Conservation (phyloP, 2,888 invertebrate genomes). For the Drosophila subquinaria region DNA sequence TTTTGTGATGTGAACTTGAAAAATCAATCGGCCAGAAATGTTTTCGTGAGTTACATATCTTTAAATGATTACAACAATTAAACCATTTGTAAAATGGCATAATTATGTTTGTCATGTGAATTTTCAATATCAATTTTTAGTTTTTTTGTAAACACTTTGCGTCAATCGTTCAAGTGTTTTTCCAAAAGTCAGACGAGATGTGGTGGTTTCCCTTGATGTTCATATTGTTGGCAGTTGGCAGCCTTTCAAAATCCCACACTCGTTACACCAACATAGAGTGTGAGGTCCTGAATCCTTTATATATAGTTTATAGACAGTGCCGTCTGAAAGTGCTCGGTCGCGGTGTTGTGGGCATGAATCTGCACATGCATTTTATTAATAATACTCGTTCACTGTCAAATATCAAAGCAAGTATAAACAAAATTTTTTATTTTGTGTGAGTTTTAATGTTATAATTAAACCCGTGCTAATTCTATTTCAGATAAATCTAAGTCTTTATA, state of each 20-base stretch:
- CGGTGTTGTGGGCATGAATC: conserved; percentile 3
- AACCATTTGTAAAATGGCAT: not conserved
- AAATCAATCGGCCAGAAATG: not conserved
- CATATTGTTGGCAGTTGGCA: not conserved
- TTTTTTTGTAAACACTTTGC: not conserved
- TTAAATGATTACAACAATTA: conserved; percentile 1
- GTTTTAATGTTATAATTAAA: too few species aligned
- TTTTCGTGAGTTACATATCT: not conserved
- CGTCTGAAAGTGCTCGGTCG: conserved; percentile 23
- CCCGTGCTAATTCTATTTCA: not conserved
- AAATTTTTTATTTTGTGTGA: too few species aligned
- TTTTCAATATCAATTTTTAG: not conserved
- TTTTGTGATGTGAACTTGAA: not conserved
- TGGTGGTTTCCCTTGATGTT: not conserved
- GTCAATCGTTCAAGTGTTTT: not conserved
- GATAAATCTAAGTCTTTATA: conserved; percentile 20
- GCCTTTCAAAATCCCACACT: not conserved
- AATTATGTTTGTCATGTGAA: not conserved
- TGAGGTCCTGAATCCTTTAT: conserved; percentile 8
- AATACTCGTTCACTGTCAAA: not conserved
- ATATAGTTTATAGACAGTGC: conserved; percentile 3
- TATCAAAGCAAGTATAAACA: not conserved
- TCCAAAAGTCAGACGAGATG: not conserved
- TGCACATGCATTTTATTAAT: not conserved
- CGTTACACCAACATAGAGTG: conserved; percentile 30